Conservation (phyloP, 2,888 invertebrate genomes). For the Drosophila gaucha region DNA sequence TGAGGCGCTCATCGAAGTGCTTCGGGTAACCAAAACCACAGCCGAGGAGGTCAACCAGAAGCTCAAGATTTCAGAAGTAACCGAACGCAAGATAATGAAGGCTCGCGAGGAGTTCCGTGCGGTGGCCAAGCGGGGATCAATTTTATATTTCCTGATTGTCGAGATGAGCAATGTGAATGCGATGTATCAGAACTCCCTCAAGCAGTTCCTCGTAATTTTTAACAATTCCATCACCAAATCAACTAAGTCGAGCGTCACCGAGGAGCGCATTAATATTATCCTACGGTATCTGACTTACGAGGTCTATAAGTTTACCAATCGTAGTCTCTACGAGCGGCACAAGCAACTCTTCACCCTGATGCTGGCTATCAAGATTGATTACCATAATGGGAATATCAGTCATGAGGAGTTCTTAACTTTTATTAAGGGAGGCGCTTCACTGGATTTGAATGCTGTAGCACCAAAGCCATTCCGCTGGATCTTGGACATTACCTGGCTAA, state of each 20-base stretch:
- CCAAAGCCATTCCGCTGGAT: conserved; percentile 98
- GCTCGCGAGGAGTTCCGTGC: conserved; percentile 98
- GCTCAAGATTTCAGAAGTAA: conserved; percentile 95
- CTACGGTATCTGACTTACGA: conserved; percentile 95
- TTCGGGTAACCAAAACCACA: conserved; percentile 94
- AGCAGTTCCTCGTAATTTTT: conserved; percentile 96
- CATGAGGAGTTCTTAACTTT: conserved; percentile 97
- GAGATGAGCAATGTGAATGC: conserved; percentile 98
- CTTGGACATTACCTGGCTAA: conserved; percentile 97
- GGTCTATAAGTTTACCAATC: conserved; percentile 95
- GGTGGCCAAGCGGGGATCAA: conserved; percentile 97
- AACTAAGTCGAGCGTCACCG: conserved; percentile 92
- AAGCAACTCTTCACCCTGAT: conserved; percentile 96
- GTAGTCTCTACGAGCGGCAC: conserved; percentile 96
- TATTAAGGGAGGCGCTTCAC: conserved; percentile 97
- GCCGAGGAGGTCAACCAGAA: conserved; percentile 98
- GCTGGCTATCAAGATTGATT: conserved; percentile 97
- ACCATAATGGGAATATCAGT: conserved; percentile 91
- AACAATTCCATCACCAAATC: conserved; percentile 97
- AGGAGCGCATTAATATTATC: conserved; percentile 95
- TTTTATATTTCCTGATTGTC: conserved; percentile 97
- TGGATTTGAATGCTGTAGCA: conserved; percentile 95
- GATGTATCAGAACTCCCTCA: conserved; percentile 98
- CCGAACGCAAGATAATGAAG: conserved; percentile 96
- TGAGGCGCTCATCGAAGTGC: conserved; percentile 95